Conservation (phyloP, 2,113 vertebrate genomes). For the Osmerus mordax region DNA sequence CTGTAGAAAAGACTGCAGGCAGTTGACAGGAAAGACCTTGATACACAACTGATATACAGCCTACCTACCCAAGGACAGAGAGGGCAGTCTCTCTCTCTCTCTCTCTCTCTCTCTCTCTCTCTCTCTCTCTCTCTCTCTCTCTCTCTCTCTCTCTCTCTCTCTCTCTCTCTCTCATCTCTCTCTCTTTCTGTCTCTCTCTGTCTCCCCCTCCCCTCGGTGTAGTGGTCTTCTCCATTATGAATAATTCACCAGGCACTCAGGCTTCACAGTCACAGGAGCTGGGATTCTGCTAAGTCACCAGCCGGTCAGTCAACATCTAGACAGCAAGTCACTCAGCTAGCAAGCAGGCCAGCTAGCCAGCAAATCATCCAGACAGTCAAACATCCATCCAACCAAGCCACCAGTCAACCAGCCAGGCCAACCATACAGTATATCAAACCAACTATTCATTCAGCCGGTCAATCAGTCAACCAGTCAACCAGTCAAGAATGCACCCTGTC, state of each 20-base stretch:
- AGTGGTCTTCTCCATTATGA: slow-evolving; percentile 62
- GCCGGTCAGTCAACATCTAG: not conserved
- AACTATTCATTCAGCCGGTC: too few species aligned
- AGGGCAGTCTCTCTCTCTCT: not conserved
- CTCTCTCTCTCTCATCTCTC: slow-evolving; percentile 5
- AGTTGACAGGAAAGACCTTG: slow-evolving; percentile 29
- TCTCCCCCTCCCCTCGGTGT: not conserved
- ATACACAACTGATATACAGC: slow-evolving; percentile 14
- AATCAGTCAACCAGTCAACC: too few species aligned
- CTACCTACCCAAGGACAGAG: slow-evolving; percentile 1
- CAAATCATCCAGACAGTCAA: too few species aligned
- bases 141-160: not conserved
- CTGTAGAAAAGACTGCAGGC: slow-evolving; percentile 15
- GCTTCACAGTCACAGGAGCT: slow-evolving; percentile 50
- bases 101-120: slow-evolving; percentile 12
- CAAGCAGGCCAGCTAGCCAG: slow-evolving; percentile 38
- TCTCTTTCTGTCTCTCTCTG: not conserved
- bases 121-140: slow-evolving; percentile 14
- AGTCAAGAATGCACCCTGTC: too few species aligned
- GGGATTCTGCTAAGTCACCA: slow-evolving; percentile 63
- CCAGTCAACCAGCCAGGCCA: too few species aligned
- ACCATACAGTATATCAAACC: too few species aligned
- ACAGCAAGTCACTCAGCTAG: slow-evolving; percentile 29
- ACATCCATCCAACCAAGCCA: too few species aligned
- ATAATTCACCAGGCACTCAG: slow-evolving; percentile 64